A percentile compares a stretch with the other conserved stretches of the same genome.
phyloP scores from a whole-genome alignment of 1,140 invertebrate genomes.

The Pseudobourletiella spinata region DNA sequence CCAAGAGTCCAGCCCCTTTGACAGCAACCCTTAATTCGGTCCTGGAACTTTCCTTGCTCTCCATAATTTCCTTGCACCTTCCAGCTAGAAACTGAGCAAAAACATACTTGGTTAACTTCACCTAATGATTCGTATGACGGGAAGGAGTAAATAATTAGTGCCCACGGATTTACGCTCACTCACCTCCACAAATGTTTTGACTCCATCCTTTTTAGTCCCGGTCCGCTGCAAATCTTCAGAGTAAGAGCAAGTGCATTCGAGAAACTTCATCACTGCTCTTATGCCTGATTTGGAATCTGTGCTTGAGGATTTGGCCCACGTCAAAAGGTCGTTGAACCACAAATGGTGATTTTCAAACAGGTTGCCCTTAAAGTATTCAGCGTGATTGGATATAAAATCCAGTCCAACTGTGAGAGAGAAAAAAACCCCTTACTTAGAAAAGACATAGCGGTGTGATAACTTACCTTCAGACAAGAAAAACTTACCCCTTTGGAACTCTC shows the following conservation, averaged over 20 bases:
- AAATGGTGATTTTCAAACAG: slow-evolving; percentile 11
- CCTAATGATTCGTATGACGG: no score
- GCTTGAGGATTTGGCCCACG: slow-evolving; percentile 30
- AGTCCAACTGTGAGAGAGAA: slow-evolving; percentile 19
- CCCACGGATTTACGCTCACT: no score
- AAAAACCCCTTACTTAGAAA: no score
- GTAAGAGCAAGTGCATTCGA: slow-evolving; percentile 9
- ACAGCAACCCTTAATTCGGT: slow-evolving; percentile 39
- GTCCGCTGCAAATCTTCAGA: slow-evolving; percentile 7
- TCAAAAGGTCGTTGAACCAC: slow-evolving; percentile 30
- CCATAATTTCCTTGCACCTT: slow-evolving; percentile 15
- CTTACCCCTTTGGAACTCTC: slow-evolving; percentile 33
- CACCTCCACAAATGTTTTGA: no score
- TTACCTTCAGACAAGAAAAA: not conserved
- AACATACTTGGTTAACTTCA: slow-evolving; percentile 2
- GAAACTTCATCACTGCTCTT: slow-evolving; percentile 22
- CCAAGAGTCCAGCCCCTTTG: slow-evolving; percentile 39
- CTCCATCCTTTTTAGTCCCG: no score
- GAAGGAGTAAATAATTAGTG: no score
- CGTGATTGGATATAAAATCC: slow-evolving; percentile 25
- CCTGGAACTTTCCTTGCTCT: slow-evolving; percentile 3
- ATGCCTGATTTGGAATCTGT: slow-evolving; percentile 16
- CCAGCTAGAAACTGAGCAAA: slow-evolving; percentile 21
- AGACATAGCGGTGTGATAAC: no score
- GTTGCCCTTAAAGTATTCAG: not conserved